Percentiles rank a stretch among this genome's conserved stretches.
phyloP scores from a whole-genome alignment of 1,140 invertebrate species.

The Bradysia coprophila region DNA sequence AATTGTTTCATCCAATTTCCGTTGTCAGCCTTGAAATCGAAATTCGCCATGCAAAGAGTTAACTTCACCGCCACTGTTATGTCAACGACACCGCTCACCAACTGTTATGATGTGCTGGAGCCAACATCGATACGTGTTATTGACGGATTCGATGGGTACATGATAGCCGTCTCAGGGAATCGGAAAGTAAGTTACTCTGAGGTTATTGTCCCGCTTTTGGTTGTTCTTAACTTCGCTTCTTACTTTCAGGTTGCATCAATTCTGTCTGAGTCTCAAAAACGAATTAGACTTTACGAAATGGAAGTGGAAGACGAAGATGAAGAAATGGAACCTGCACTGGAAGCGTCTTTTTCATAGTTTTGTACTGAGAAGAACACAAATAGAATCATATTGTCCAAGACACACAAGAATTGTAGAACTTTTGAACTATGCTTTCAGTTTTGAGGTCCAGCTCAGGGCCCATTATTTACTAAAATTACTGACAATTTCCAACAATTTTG shows the following conservation, averaged over 20 bases:
- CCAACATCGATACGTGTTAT: constrained; percentile 33
- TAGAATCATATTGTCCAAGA: too few species aligned
- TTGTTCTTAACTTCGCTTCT: too few species aligned
- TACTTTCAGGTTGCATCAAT: constrained; percentile 39
- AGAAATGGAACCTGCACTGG: too few species aligned
- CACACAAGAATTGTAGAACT: too few species aligned
- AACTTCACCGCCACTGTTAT: constrained; percentile 26
- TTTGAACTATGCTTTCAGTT: too few species aligned
- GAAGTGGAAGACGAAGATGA: constrained; percentile 80
- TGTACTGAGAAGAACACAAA: too few species aligned
- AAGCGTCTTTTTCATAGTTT: too few species aligned
- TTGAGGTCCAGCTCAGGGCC: too few species aligned
- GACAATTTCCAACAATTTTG: too few species aligned
- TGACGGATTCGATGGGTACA: constrained; percentile 50
- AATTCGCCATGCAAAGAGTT: constrained; percentile 18
- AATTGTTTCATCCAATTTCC: constrained; percentile 46
- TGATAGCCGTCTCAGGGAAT: constrained; percentile 68
- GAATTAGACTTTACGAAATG: constrained; percentile 78
- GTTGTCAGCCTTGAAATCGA: constrained; percentile 25
- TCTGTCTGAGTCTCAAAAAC: constrained; percentile 55
- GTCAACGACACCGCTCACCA: constrained; percentile 26
- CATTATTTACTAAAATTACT: too few species aligned
- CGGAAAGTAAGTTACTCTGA: constrained; percentile 59
- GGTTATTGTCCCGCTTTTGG: too few species aligned
- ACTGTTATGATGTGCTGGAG: constrained; percentile 28